Evolutionary conservation across 2,888 invertebrate species (phyloP).

Genomic region (Erynnis tages): DNA sequence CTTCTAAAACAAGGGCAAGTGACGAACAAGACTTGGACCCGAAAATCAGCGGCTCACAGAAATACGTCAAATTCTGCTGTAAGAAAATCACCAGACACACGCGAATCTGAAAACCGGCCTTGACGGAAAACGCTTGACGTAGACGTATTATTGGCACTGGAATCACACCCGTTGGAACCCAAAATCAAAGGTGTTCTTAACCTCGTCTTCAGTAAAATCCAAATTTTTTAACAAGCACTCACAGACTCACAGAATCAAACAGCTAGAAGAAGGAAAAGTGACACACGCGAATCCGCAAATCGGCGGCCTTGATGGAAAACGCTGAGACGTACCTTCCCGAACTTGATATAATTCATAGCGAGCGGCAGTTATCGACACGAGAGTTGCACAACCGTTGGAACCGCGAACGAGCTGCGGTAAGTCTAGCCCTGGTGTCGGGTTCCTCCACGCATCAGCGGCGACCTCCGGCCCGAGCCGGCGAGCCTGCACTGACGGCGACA

Average conservation of each 20-base stretch:
- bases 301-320: neutral
- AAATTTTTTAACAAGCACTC: neutral
- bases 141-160: no score
- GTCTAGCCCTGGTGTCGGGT: constrained; percentile 50
- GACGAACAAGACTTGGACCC: no score
- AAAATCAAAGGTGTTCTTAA: no score
- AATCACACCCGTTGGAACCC: no score
- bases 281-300: neutral
- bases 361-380: constrained; percentile 43
- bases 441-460: constrained; percentile 59
- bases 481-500: constrained; percentile 21
- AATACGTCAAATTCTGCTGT: no score
- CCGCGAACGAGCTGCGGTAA: constrained; percentile 61
- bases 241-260: neutral
- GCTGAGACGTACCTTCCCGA: constrained; percentile 16
- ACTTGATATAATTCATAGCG: constrained; percentile 38
- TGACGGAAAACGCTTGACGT: no score
- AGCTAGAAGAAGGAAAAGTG: neutral
- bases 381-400: constrained; percentile 61
- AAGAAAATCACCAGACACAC: no score
- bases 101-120: no score
- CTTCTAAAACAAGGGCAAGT: no score
- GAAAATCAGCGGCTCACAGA: no score
- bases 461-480: constrained; percentile 45
- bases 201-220: no score